Evolutionary conservation across 2,113 vertebrate genomes (phyloP).

Genomic region (Kobus ellipsiprymnus): DNA sequence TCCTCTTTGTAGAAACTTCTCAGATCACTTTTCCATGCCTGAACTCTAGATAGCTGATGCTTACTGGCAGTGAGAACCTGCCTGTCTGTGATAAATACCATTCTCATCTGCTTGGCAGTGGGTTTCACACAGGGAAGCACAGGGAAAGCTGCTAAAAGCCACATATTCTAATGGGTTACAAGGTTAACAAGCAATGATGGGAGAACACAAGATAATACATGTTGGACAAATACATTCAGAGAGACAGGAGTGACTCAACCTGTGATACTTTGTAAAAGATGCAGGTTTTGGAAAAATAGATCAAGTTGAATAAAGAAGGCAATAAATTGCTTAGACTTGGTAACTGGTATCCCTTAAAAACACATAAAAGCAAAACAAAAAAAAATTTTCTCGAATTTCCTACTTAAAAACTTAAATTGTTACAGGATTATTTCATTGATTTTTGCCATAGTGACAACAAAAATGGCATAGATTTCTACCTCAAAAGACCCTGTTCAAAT

Average conservation of each 20-base stretch:
- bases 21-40: neutral
- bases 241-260: neutral
- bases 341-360: neutral
- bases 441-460: neutral
- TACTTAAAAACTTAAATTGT: neutral
- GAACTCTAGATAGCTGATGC: neutral
- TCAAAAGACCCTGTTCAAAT: neutral
- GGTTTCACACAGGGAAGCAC: neutral
- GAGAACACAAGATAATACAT: neutral
- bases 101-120: neutral
- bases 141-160: neutral
- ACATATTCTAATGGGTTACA: neutral
- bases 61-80: conserved; percentile 34
- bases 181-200: neutral
- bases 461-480: neutral
- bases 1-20: neutral
- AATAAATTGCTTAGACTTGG: neutral
- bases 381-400: neutral
- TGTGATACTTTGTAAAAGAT: neutral
- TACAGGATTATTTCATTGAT: neutral
- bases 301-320: neutral
- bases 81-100: neutral
- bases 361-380: neutral
- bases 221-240: neutral
- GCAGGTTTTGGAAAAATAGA: neutral